These are phyloP conservation scores for Hystrix cristata DNA, from an alignment of 2,113 vertebrate species.

Conservation along the genomic window DNA sequence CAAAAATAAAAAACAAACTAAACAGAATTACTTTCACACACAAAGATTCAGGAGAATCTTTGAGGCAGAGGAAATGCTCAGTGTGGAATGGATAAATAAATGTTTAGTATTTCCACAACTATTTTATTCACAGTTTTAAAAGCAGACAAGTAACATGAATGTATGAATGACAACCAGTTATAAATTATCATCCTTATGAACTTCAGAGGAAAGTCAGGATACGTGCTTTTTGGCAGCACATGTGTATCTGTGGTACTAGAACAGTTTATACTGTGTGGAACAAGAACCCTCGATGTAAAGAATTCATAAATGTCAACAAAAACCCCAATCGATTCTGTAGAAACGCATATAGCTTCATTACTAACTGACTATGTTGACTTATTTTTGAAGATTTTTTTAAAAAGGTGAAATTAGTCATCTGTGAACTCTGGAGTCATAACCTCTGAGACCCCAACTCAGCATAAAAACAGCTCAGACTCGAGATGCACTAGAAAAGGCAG, in stretches of 20 bases:
- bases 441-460: not conserved
- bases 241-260: not conserved
- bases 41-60: not conserved
- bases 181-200: not conserved
- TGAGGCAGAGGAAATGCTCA: not conserved
- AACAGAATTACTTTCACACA: conserved; percentile 25
- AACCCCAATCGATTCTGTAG: not conserved
- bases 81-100: not conserved
- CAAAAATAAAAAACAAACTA: conserved; percentile 18
- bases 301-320: conserved; percentile 5
- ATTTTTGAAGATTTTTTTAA: not conserved
- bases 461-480: not conserved
- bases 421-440: not conserved
- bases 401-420: not conserved
- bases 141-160: not conserved
- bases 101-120: not conserved
- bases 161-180: not conserved
- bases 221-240: not conserved
- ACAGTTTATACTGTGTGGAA: not conserved
- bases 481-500: not conserved
- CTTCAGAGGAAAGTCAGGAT: not conserved
- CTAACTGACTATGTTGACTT: not conserved
- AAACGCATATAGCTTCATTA: not conserved
- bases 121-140: not conserved
- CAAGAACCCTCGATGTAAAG: not conserved